Evolutionary conservation across 2,888 invertebrate species (phyloP).

Genomic region (Nycteola revayana): DNA sequence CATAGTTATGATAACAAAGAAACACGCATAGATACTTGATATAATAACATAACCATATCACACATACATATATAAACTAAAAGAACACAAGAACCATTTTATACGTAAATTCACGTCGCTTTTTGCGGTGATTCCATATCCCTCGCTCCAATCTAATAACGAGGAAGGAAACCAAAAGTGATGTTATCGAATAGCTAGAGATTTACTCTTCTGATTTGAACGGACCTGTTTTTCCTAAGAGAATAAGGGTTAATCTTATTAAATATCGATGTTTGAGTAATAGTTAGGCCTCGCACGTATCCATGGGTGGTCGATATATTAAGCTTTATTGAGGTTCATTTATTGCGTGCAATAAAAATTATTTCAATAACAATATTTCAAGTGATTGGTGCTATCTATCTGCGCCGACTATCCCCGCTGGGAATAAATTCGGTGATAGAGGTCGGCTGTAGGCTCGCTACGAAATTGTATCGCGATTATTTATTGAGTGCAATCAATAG

Average conservation of each 20-base stretch:
- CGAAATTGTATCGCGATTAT: constrained; percentile 16
- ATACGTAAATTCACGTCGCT: neutral
- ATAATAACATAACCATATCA: no score
- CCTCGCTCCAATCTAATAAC: neutral
- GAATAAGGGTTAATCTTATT: constrained; percentile 7
- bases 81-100: no score
- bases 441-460: constrained; percentile 33
- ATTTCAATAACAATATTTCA: constrained; percentile 39
- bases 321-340: constrained; percentile 28
- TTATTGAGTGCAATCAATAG: constrained; percentile 14
- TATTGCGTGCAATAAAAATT: constrained; percentile 37
- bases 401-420: constrained; percentile 30
- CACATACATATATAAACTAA: no score
- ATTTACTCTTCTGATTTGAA: constrained; percentile 3
- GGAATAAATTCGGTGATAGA: constrained; percentile 37
- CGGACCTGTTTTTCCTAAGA: constrained; percentile 2
- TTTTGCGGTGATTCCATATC: neutral
- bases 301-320: constrained; percentile 17
- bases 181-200: constrained; percentile 4
- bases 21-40: no score
- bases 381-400: constrained; percentile 44
- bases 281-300: constrained; percentile 16
- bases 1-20: no score
- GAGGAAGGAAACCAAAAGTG: neutral
- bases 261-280: constrained; percentile 8